These are phyloP conservation scores for Temnopleurus reevesii DNA, from an alignment of 53 echinoderm and acorn worm species.

Conservation along the genomic window DNA sequence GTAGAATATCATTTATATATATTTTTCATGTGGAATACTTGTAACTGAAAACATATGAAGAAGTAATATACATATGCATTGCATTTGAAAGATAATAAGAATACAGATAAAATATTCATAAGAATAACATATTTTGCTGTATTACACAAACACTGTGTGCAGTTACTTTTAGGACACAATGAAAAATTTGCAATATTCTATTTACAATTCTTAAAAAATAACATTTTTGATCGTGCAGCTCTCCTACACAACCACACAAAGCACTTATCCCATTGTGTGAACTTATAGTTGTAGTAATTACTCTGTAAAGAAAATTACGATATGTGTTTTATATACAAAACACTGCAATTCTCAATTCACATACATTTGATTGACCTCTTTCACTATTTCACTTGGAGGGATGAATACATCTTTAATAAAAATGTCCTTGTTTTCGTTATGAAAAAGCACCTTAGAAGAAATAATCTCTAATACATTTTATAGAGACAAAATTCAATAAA, in stretches of 20 bases:
- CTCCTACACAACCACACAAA: neutral
- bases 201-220: conserved; percentile 17
- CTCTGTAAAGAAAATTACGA: neutral
- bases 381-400: neutral
- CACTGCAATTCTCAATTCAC: neutral
- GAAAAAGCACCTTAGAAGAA: conserved; percentile 4
- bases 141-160: neutral
- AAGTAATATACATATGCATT: neutral
- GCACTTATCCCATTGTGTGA: neutral
- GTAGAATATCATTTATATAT: neutral
- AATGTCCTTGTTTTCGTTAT: neutral
- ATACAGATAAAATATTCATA: neutral
- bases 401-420: neutral
- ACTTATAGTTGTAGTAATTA: neutral
- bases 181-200: neutral
- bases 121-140: neutral
- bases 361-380: neutral
- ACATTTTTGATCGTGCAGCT: conserved; percentile 27
- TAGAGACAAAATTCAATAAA: neutral
- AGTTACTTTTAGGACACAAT: neutral
- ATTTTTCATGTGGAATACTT: neutral
- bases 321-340: conserved; percentile 3
- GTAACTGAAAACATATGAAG: neutral
- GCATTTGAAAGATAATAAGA: conserved; percentile 16
- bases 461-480: neutral